These are phyloP conservation scores for Rhegmatorhina hoffmannsi DNA, from an alignment of 2,113 vertebrate genomes.

Conservation along the genomic window DNA sequence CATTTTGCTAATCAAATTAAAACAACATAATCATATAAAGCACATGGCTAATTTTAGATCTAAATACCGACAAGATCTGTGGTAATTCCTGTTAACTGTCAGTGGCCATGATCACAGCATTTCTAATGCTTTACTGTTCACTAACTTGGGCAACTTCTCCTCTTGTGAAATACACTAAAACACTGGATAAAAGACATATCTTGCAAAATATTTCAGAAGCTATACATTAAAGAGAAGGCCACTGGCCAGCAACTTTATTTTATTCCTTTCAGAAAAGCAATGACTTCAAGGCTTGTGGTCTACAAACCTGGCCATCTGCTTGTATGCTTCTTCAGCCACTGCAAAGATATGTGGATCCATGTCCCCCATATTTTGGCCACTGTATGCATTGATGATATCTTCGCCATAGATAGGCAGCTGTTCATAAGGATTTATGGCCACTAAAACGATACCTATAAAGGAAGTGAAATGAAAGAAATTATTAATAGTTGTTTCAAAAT, in stretches of 20 bases:
- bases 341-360: conserved; percentile 99
- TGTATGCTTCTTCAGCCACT: conserved; percentile 97
- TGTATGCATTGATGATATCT: conserved; percentile 98
- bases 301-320: conserved; percentile 98
- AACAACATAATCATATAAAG: not conserved
- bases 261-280: not conserved
- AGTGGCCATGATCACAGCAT: not conserved
- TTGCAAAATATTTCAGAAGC: not conserved
- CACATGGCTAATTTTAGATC: not conserved
- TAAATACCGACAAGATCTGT: not conserved
- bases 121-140: not conserved
- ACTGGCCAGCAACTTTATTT: not conserved
- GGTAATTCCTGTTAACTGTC: not conserved
- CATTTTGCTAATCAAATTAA: not conserved
- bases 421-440: conserved; percentile 98
- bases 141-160: not conserved
- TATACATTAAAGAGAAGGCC: not conserved
- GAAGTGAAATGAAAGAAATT: not conserved
- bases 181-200: not conserved
- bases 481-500: not conserved
- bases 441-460: conserved; percentile 91
- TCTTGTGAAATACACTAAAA: not conserved
- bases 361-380: conserved; percentile 98
- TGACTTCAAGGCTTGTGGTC: not conserved
- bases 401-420: conserved; percentile 94